Percentiles rank a stretch among this genome's conserved stretches.
Evolutionary conservation across 2,797 vertebrate species (phyloP).

Genomic region (Cheirogaleus major): DNA sequence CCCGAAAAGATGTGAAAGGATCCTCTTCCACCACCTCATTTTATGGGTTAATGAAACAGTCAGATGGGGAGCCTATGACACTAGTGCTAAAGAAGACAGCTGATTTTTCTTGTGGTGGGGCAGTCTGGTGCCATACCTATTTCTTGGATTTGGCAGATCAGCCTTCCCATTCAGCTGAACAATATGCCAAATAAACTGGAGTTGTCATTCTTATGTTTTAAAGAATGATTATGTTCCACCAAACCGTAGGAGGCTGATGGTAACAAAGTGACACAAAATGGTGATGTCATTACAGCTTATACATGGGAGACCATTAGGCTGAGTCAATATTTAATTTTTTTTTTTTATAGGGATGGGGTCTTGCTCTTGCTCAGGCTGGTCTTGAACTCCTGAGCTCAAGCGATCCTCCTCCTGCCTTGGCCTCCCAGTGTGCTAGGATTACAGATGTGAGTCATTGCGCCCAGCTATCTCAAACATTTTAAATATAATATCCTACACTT

Average conservation of each 20-base stretch:
- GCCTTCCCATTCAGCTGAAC: not conserved
- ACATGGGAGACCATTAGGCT: not conserved
- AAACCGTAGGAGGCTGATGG: not conserved
- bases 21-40: not conserved
- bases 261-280: not conserved
- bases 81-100: not conserved
- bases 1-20: not conserved
- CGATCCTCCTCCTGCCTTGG: accelerated
- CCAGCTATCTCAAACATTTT: not conserved
- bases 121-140: not conserved
- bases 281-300: not conserved
- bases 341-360: too few relatives aligned
- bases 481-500: not conserved
- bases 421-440: too few relatives aligned
- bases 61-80: not conserved
- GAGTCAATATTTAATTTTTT: not conserved
- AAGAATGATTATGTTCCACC: not conserved
- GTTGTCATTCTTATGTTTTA: slow-evolving; percentile 31
- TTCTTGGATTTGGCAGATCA: not conserved
- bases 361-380: too few relatives aligned
- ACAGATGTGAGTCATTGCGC: too few relatives aligned
- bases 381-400: too few relatives aligned
- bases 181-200: not conserved
- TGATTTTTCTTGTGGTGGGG: not conserved
- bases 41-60: not conserved